These are phyloP conservation scores for Aurelia coerulea DNA, from an alignment of 30 jellyfish, hydroid and myxozoan genomes.

Conservation along the genomic window DNA sequence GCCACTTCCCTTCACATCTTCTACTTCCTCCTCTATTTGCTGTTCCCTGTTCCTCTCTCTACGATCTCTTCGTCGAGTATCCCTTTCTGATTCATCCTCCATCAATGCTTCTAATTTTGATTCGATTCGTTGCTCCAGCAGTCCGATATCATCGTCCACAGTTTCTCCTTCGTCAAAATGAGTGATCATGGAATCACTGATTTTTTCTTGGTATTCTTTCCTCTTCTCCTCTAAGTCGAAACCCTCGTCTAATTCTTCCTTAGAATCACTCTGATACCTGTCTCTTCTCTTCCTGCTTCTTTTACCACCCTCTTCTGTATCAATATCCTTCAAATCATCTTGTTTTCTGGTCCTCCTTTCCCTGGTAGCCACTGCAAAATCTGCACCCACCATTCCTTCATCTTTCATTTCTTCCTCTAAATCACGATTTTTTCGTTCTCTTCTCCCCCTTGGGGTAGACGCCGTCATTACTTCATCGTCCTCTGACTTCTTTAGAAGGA, in stretches of 20 bases:
- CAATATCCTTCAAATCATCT: background rate
- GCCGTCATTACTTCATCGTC: no score
- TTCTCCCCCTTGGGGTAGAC: no score
- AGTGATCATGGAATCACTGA: slow-evolving; percentile 37
- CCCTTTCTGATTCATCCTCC: slow-evolving; percentile 7
- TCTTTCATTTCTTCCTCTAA: no score
- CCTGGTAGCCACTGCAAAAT: no score
- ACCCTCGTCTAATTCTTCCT: background rate
- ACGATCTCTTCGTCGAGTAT: background rate
- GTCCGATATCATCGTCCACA: background rate
- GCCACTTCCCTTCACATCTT: background rate
- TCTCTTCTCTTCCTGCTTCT: background rate
- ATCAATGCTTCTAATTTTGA: background rate
- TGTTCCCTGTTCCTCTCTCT: background rate
- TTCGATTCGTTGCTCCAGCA: slow-evolving; percentile 12
- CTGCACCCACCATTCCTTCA: no score
- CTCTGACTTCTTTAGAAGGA: no score
- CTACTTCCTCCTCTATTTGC: background rate
- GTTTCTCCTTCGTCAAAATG: slow-evolving; percentile 25
- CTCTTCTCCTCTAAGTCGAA: slow-evolving; percentile 1
- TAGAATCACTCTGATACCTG: background rate
- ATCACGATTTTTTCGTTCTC: no score
- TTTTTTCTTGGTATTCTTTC: slow-evolving; percentile 9
- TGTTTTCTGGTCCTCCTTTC: background rate
- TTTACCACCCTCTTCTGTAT: background rate